Percentiles rank a stretch among this genome's conserved stretches.
Evolutionary conservation across 2,113 vertebrate genomes (phyloP).

Genomic region (Podiceps cristatus): DNA sequence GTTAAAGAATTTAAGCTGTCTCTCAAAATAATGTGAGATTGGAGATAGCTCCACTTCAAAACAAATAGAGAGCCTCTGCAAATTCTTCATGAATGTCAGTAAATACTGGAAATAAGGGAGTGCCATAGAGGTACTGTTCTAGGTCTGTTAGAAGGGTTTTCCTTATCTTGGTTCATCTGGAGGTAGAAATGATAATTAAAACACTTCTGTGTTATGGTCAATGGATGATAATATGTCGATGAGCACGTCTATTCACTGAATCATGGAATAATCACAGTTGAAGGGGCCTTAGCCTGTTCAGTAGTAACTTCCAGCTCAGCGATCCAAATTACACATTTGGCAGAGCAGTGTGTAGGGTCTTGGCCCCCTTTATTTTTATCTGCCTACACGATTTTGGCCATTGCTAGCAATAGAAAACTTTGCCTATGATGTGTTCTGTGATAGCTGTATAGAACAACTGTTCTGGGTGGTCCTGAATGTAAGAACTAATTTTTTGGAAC

Average conservation of each 20-base stretch:
- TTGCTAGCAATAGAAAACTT: background rate
- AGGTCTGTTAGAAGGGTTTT: background rate
- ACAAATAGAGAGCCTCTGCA: background rate
- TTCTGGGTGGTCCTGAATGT: no score
- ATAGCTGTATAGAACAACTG: background rate
- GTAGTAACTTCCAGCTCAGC: background rate
- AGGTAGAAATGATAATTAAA: background rate
- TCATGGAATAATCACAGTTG: background rate
- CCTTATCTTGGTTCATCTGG: background rate
- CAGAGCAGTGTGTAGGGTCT: background rate
- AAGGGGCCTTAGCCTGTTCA: background rate
- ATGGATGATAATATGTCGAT: accelerated
- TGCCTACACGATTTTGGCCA: background rate
- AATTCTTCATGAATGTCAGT: background rate
- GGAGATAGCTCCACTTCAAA: background rate
- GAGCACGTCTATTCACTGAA: background rate
- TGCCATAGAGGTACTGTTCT: background rate
- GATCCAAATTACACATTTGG: background rate
- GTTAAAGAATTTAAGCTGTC: background rate
- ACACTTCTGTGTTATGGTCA: accelerated
- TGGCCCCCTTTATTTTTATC: background rate
- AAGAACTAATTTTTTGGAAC: background rate
- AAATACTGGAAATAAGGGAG: background rate
- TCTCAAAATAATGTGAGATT: background rate
- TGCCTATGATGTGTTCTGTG: background rate